Evolutionary conservation across 2,113 vertebrate species (phyloP).

Genomic region (Nipponia nippon): DNA sequence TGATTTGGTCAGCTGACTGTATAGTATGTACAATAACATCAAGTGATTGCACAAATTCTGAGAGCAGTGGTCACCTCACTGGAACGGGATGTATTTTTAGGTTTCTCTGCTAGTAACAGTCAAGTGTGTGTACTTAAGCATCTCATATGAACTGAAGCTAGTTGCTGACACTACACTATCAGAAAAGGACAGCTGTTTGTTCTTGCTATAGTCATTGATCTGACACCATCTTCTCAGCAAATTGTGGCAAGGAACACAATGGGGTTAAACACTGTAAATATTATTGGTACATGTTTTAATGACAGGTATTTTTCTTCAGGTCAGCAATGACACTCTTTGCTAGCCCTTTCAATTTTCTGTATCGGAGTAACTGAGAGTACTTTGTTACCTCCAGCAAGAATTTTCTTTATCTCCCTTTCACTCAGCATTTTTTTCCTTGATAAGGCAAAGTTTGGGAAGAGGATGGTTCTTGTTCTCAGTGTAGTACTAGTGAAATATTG

Average conservation of each 20-base stretch:
- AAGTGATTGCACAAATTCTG: slow-evolving; percentile 57
- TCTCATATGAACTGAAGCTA: slow-evolving; percentile 56
- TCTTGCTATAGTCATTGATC: slow-evolving; percentile 35
- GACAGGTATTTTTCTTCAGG: background rate
- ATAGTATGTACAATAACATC: slow-evolving; percentile 62
- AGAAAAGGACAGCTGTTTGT: slow-evolving; percentile 65
- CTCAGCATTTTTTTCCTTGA: background rate
- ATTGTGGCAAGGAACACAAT: background rate
- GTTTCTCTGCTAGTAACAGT: slow-evolving; percentile 71
- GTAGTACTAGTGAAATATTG: background rate
- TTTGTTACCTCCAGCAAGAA: background rate
- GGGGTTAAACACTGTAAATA: background rate
- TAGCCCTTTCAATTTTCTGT: background rate
- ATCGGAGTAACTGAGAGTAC: background rate
- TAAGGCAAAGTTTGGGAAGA: background rate
- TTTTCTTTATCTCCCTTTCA: background rate
- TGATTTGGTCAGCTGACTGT: slow-evolving; percentile 64
- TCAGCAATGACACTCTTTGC: background rate
- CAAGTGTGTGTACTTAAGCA: slow-evolving; percentile 52
- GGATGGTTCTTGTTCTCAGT: background rate
- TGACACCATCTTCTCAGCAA: slow-evolving; percentile 2
- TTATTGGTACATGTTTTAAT: background rate
- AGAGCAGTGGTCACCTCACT: slow-evolving; percentile 61
- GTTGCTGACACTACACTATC: slow-evolving; percentile 57
- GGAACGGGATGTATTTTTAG: slow-evolving; percentile 76